Base-by-base conservation (phyloP, 1,140 invertebrate genomes). In the Sesamia nonagrioides region DNA sequence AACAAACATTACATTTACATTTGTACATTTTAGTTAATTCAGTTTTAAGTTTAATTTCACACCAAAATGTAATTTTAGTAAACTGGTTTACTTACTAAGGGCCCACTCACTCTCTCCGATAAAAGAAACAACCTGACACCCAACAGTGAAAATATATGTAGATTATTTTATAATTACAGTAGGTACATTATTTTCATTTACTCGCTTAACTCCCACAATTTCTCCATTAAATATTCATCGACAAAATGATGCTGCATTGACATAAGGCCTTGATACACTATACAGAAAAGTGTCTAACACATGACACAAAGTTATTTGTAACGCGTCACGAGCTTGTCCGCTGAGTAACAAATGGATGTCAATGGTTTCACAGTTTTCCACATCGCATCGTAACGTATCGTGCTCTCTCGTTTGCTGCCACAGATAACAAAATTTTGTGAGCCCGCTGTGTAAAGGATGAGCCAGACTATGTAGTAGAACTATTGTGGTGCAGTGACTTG, bases 291-390 rank as follows among this genome's bases (percentile, higher is more conserved):
- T 54, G 68, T 71, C 68, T 71, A 13, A 21, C 6, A 69, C 45
- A 69, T 69, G 66, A 69, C 45, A 35, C 45, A 13, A 17, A 50
- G 66, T 69, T 71, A 71, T 71, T 71, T 71, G 48, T 71, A 37
- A 54, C 68, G 68, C 68, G 68, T 71, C 68, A 71, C 37, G 33
- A 54, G 48, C 8, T 54, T 71, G 68, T 71, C 68, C n/a, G n/a
- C 48, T 54, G 17, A 2, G 15, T 71, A 71, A 71, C 68, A 71
- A 71, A 71, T 71, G 68, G 68, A 54, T 71, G 68, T 71, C 68
- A 71, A 54, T 48, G 68, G 68, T 71, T 71, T 71, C n/a, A 71
- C 68, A 71, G 48, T 71, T 71, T 71, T 33, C 48, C 48, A 48
- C 68, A 54, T 71, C 68, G 68, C 68, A 54, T 71, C 48, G 68